A percentile compares a stretch with the other conserved stretches of the same genome.
phyloP scores from a whole-genome alignment of 2,797 vertebrate genomes.

The Bufotes viridis region DNA sequence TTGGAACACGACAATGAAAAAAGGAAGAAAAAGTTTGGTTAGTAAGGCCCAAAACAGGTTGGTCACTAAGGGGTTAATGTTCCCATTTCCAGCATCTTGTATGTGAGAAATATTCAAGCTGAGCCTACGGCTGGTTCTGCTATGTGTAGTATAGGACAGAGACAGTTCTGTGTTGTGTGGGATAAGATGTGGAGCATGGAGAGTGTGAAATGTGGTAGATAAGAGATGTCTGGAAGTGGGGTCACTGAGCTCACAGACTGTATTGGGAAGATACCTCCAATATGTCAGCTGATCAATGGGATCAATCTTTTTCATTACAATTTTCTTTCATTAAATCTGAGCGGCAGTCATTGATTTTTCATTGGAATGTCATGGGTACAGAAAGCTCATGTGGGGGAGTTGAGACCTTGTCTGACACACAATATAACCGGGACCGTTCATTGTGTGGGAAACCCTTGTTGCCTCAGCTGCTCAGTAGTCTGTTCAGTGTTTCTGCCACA shows the following conservation, averaged over 20 bases:
- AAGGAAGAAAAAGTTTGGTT: too few relatives aligned
- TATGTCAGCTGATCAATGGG: conserved; percentile 43
- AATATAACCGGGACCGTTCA: not conserved
- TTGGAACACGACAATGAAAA: too few relatives aligned
- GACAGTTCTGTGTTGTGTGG: not conserved
- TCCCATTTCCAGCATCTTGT: too few relatives aligned
- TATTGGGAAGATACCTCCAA: conserved; percentile 42
- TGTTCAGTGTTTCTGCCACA: not conserved
- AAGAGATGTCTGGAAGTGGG: conserved; percentile 30
- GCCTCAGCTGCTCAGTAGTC: not conserved
- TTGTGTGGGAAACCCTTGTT: not conserved
- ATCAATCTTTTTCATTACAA: conserved; percentile 61
- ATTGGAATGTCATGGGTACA: conserved; percentile 37
- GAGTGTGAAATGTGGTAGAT: conserved; percentile 47
- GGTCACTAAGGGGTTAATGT: too few relatives aligned
- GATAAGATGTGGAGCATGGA: not conserved
- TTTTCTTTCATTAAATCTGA: conserved; percentile 47
- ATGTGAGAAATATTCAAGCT: too few relatives aligned
- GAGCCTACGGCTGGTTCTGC: not conserved
- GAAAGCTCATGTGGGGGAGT: not conserved
- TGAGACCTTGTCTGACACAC: not conserved
- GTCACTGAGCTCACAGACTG: conserved; percentile 30
- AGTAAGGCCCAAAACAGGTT: too few relatives aligned
- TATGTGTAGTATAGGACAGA: not conserved
- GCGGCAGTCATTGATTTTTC: conserved; percentile 54